These are phyloP conservation scores for Micronycteris hirsuta DNA, from an alignment of 2,113 vertebrate genomes.

Conservation along the genomic window DNA sequence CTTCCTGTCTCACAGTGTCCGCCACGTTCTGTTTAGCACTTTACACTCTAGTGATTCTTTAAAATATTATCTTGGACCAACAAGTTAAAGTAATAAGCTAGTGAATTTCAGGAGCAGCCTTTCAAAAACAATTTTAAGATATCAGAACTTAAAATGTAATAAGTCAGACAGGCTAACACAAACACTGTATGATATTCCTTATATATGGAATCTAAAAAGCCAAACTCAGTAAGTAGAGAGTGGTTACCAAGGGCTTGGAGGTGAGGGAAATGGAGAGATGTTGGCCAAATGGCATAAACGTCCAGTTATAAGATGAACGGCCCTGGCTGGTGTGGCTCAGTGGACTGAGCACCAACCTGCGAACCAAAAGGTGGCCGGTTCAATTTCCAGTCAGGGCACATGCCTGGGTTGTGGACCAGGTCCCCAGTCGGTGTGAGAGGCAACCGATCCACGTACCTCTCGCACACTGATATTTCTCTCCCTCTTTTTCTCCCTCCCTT, in stretches of 20 bases:
- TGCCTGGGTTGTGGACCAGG: too few species aligned
- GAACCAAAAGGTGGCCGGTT: too few species aligned
- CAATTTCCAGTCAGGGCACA: too few species aligned
- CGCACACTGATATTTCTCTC: too few species aligned
- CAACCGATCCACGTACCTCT: too few species aligned
- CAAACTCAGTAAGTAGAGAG: background rate
- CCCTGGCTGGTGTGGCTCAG: too few species aligned
- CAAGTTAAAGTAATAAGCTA: constrained; percentile 1
- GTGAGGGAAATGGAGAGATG: background rate
- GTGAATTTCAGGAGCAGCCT: background rate
- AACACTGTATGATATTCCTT: background rate
- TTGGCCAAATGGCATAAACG: background rate
- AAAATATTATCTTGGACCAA: background rate
- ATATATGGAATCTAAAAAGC: background rate
- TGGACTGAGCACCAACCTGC: too few species aligned
- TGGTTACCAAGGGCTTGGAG: background rate
- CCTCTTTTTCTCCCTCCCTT: too few species aligned
- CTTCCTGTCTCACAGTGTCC: background rate
- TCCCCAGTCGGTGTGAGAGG: too few species aligned
- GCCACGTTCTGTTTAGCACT: background rate
- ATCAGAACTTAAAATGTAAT: background rate
- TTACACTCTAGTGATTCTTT: background rate
- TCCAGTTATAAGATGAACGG: background rate
- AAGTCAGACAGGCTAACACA: background rate
- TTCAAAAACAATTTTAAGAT: constrained; percentile 18